These are phyloP conservation scores for Neostethus bicornis DNA, from an alignment of 2,797 vertebrate species.

Conservation along the genomic window DNA sequence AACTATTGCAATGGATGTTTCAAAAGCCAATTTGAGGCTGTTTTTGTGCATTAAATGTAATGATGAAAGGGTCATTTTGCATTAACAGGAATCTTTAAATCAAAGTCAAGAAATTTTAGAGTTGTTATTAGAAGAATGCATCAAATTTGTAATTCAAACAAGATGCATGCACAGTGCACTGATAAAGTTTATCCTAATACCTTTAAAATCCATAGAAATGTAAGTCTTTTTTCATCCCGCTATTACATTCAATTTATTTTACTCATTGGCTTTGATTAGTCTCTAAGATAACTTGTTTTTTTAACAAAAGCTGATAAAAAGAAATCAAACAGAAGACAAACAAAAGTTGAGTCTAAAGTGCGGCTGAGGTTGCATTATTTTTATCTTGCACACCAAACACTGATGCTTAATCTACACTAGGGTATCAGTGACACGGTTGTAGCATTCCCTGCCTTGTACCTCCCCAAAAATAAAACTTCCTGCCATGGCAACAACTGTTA, in stretches of 20 bases:
- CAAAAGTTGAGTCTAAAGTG: background rate
- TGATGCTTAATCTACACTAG: background rate
- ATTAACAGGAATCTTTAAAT: constrained; percentile 16
- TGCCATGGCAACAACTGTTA: background rate
- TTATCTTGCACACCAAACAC: background rate
- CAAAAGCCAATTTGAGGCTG: too few species aligned
- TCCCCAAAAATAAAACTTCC: background rate
- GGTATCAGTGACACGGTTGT: background rate
- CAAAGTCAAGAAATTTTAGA: too few species aligned
- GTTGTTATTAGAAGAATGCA: background rate
- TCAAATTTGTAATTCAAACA: background rate
- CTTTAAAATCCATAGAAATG: too few species aligned
- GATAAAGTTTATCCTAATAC: background rate
- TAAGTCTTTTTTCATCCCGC: background rate
- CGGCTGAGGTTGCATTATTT: background rate
- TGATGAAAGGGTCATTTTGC: too few species aligned
- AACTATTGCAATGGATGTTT: too few species aligned
- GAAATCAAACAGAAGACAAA: background rate
- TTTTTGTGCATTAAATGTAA: too few species aligned
- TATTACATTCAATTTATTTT: background rate
- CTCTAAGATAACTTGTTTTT: background rate
- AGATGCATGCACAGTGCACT: background rate
- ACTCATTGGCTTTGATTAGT: background rate
- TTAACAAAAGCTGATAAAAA: background rate
- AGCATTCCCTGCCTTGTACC: background rate